Base-by-base conservation (phyloP, 1,140 invertebrate species). In the Heliconius melpomene region DNA sequence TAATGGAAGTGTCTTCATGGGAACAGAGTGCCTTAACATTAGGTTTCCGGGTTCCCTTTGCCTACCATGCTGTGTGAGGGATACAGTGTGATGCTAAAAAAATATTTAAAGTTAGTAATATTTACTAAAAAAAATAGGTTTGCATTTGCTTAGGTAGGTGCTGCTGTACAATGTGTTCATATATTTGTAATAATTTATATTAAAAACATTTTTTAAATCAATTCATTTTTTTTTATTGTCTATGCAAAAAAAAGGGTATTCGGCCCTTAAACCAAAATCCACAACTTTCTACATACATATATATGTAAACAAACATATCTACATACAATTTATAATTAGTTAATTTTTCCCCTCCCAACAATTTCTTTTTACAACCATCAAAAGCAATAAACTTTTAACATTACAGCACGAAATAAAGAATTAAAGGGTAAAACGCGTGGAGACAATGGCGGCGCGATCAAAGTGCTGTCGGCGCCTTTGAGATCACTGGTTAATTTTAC, bases 391-490 rank as follows among this genome's bases (percentile, higher is more conserved):
- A 91, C 85, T 87, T 88, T 91, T 90, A 90, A 91, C 87, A 89
- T 93, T 89, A 91, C 90, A 92, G 89, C 88, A 90, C 85, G 85
- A 91, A 92, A 93, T 92, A 91, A 91, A 90, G 89, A 84, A 26
- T 66, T 66, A 66, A 66, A 66, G 26, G 60, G 89, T 88, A 88
- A 91, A 90, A 90, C 90, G 90, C 86, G 83, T 87, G 89, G 89
- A 92, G 90, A 93, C 90, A 93, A 93, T 90, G 85, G 89, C 91
- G 90, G 91, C 88, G 79, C 77, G 80, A 32, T 84, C 86, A 91
- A 93, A 92, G 89, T 82, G 85, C 79, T 71, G 79, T 84, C 88
- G 89, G 88, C 82, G 78, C 83, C 76, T 93, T 92, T 93, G 90
- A 93, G 79, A 80, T 85, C 78, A 79, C 78, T 76, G 84, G 87